These are phyloP conservation scores for Plagiodera versicolora DNA, from an alignment of 2,888 invertebrate genomes.

Conservation along the genomic window DNA sequence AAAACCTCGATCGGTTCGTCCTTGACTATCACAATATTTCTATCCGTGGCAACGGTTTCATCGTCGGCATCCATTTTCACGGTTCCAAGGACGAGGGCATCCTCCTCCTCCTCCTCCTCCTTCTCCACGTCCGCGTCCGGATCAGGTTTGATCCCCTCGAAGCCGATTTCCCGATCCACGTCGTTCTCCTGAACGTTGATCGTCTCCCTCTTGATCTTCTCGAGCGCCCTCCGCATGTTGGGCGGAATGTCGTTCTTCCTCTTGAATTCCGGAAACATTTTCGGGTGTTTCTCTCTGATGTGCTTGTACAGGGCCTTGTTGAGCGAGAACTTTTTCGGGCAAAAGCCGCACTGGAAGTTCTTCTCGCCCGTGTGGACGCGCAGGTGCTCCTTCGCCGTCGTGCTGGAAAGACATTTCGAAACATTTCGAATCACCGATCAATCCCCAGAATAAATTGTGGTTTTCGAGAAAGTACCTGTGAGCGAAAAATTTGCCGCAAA, in stretches of 20 bases:
- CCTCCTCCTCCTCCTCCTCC: neutral
- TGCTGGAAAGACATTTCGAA: slow-evolving; percentile 38
- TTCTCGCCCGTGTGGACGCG: slow-evolving; percentile 48
- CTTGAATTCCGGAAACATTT: slow-evolving; percentile 42
- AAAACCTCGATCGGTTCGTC: neutral
- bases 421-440: too few species aligned
- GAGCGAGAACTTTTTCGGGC: slow-evolving; percentile 43
- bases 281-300: slow-evolving; percentile 45
- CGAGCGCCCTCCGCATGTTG: slow-evolving; percentile 34
- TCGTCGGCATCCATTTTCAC: neutral
- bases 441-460: too few species aligned
- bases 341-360: slow-evolving; percentile 45
- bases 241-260: slow-evolving; percentile 35
- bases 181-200: slow-evolving; percentile 16
- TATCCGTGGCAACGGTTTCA: neutral
- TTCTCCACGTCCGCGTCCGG: neutral
- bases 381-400: slow-evolving; percentile 48
- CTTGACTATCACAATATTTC: neutral
- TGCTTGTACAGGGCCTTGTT: slow-evolving; percentile 48
- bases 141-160: neutral
- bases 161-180: neutral
- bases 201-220: slow-evolving; percentile 28
- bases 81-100: too few species aligned
- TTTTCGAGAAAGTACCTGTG: slow-evolving; percentile 43
- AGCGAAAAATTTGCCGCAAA: slow-evolving; percentile 47